These are phyloP conservation scores for Mobula birostris DNA, from an alignment of 2,113 vertebrate genomes.

Conservation along the genomic window DNA sequence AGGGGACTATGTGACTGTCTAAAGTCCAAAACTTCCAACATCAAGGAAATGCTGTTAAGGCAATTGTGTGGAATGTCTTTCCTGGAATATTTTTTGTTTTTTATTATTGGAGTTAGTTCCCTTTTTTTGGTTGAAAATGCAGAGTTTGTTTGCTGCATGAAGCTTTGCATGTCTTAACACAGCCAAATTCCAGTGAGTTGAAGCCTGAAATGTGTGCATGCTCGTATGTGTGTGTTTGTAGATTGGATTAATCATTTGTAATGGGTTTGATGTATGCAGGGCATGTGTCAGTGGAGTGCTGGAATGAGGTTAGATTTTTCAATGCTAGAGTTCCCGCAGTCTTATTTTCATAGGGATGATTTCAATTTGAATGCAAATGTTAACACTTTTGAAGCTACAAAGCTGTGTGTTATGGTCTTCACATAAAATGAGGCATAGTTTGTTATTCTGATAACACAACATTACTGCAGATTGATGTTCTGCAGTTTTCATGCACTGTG, in stretches of 20 bases:
- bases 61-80: background rate
- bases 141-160: background rate
- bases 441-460: background rate
- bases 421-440: background rate
- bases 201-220: constrained; percentile 10
- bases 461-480: background rate
- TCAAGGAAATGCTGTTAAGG: background rate
- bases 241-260: background rate
- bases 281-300: background rate
- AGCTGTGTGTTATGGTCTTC: background rate
- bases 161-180: constrained; percentile 7
- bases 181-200: constrained; percentile 20
- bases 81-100: background rate
- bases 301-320: background rate
- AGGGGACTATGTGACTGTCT: background rate
- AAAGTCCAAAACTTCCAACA: background rate
- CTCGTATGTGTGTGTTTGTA: background rate
- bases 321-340: background rate
- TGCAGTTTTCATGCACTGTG: background rate
- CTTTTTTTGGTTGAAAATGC: background rate
- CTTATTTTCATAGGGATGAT: background rate
- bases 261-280: background rate
- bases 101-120: background rate
- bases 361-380: constrained; percentile 22
- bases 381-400: background rate